Percentiles rank a stretch among this genome's conserved stretches.
Evolutionary conservation across 2,113 vertebrate genomes (phyloP).

Genomic region (Entomyzon cyanotis): DNA sequence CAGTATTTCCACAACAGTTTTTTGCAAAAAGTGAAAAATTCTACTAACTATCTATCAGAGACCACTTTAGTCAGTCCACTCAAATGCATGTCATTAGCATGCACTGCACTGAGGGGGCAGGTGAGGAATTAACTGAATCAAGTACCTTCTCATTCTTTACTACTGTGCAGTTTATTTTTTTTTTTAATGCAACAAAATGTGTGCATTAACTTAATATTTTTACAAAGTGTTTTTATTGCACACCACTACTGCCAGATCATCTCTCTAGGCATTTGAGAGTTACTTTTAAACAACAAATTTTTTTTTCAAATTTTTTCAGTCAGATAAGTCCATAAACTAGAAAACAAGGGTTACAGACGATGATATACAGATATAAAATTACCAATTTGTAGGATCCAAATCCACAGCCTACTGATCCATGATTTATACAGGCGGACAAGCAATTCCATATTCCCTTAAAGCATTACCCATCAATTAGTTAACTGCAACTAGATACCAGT

Average conservation of each 20-base stretch:
- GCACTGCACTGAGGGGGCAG: not conserved
- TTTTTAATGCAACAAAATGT: not conserved
- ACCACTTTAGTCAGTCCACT: not conserved
- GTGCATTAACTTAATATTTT: not conserved
- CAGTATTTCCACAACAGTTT: not conserved
- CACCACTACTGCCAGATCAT: not conserved
- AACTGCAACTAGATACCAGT: not conserved
- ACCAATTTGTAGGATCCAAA: not conserved
- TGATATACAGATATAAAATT: not conserved
- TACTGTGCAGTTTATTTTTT: not conserved
- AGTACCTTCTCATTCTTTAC: not conserved
- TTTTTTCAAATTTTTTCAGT: not conserved
- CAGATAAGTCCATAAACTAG: not conserved
- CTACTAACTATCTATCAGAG: not conserved
- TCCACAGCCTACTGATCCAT: fast-evolving
- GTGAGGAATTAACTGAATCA: not conserved
- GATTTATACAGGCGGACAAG: not conserved
- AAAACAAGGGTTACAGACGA: not conserved
- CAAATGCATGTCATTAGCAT: not conserved
- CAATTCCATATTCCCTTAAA: not conserved
- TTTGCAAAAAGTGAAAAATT: not conserved
- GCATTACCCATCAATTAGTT: not conserved
- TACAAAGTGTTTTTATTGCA: not conserved
- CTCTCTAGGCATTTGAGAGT: not conserved
- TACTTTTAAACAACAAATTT: not conserved